Percentiles rank a stretch among this genome's conserved stretches.
phyloP scores from a whole-genome alignment of 1,140 invertebrate genomes.

The Hermatobates lingyangjiaoensis region DNA sequence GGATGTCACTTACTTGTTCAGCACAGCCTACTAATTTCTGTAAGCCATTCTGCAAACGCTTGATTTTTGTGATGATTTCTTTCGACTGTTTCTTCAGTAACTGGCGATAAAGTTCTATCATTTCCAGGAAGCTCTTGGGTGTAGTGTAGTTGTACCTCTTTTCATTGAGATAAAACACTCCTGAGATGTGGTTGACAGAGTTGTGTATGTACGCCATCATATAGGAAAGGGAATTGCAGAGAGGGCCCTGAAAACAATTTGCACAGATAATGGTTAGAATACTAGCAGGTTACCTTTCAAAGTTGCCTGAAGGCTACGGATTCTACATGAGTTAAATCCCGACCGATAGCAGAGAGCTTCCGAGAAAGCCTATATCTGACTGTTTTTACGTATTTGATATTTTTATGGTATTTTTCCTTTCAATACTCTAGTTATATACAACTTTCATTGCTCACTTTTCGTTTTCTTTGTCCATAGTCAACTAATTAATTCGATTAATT shows the following conservation, averaged over 20 bases:
- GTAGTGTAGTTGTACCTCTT: conserved; percentile 90
- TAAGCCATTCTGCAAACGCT: conserved; percentile 67
- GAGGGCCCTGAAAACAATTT: conserved; percentile 23
- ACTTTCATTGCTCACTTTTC: too few species aligned
- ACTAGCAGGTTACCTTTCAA: too few species aligned
- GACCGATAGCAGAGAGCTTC: too few species aligned
- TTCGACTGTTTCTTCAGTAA: conserved; percentile 54
- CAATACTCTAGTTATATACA: too few species aligned
- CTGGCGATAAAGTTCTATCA: conserved; percentile 73
- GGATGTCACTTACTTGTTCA: conserved; percentile 48
- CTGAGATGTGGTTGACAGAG: conserved; percentile 70
- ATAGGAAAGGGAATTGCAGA: conserved; percentile 45
- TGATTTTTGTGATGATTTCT: conserved; percentile 61
- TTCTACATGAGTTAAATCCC: too few species aligned
- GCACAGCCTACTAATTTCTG: conserved; percentile 67
- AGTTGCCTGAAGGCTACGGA: too few species aligned
- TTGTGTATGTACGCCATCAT: conserved; percentile 86
- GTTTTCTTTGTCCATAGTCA: too few species aligned
- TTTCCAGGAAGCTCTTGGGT: conserved; percentile 88
- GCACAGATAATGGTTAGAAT: too few species aligned
- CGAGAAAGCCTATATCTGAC: too few species aligned
- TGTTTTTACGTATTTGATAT: too few species aligned
- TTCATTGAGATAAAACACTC: conserved; percentile 65
- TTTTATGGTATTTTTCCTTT: too few species aligned
- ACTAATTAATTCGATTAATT: too few species aligned